Conservation (phyloP, 2,888 invertebrate genomes). For the Oscheius myriophilus region DNA sequence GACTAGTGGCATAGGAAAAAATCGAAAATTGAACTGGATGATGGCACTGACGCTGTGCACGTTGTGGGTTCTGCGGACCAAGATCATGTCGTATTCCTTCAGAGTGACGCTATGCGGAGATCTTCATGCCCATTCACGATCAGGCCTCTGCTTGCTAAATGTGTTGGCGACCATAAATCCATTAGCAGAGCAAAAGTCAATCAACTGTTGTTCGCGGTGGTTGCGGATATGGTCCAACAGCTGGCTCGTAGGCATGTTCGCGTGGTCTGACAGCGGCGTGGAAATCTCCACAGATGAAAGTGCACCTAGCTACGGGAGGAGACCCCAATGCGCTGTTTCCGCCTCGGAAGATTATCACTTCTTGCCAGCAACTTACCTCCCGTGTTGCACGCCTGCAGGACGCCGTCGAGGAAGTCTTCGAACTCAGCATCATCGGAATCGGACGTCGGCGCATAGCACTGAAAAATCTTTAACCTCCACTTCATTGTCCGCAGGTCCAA, state of each 20-base stretch:
- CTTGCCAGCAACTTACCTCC: not conserved
- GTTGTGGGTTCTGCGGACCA: not conserved
- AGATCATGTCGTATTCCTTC: conserved; percentile 11
- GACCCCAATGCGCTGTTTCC: too few species aligned
- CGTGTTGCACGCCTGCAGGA: too few species aligned
- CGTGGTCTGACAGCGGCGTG: conserved; percentile 4
- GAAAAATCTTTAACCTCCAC: not conserved
- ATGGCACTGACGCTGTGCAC: not conserved
- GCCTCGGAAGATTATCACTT: not conserved
- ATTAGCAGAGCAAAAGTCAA: not conserved
- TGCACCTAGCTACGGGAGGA: not conserved
- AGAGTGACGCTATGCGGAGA: conserved; percentile 5
- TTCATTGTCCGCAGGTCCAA: not conserved
- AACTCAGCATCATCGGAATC: not conserved
- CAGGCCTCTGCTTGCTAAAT: not conserved
- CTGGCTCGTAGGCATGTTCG: not conserved
- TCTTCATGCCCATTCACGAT: conserved; percentile 13
- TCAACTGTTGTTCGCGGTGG: conserved; percentile 5
- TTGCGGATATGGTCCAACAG: conserved; percentile 12
- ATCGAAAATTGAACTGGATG: not conserved
- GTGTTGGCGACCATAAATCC: conserved; percentile 6
- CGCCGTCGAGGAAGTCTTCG: not conserved
- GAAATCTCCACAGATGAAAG: not conserved
- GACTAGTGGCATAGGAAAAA: too few species aligned
- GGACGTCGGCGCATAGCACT: not conserved